These are phyloP conservation scores for Bagarius yarrelli DNA, from an alignment of 2,113 vertebrate genomes.

Conservation along the genomic window DNA sequence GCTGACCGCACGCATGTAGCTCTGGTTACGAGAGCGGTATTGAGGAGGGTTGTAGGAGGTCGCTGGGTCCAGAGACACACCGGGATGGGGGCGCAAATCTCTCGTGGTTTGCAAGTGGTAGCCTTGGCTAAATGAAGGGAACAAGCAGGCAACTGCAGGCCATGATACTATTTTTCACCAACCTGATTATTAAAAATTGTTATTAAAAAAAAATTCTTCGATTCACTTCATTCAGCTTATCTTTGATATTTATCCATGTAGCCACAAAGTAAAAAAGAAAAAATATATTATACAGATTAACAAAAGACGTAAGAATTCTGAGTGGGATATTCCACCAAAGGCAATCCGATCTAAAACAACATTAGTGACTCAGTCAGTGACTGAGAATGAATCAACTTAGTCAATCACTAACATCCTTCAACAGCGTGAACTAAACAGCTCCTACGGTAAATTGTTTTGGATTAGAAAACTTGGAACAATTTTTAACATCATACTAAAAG, in stretches of 20 bases:
- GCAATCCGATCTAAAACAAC: not conserved
- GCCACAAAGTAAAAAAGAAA: slow-evolving; percentile 22
- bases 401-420: not conserved
- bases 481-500: not conserved
- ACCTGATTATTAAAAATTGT: slow-evolving; percentile 14
- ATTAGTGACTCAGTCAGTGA: not conserved
- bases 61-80: slow-evolving; percentile 88
- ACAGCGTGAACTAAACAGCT: not conserved
- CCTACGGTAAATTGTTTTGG: too few species aligned
- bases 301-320: not conserved
- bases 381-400: not conserved
- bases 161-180: slow-evolving; percentile 23
- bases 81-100: slow-evolving; percentile 83
- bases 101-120: slow-evolving; percentile 92
- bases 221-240: not conserved
- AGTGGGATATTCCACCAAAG: not conserved
- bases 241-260: not conserved
- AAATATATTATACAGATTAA: not conserved
- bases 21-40: slow-evolving; percentile 98
- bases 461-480: not conserved
- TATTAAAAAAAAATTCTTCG: not conserved
- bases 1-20: slow-evolving; percentile 99
- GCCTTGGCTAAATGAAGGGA: slow-evolving; percentile 77
- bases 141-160: slow-evolving; percentile 40
- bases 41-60: slow-evolving; percentile 91